These are phyloP conservation scores for Agonopterix heracliana DNA, from an alignment of 2,888 invertebrate species.

Conservation along the genomic window DNA sequence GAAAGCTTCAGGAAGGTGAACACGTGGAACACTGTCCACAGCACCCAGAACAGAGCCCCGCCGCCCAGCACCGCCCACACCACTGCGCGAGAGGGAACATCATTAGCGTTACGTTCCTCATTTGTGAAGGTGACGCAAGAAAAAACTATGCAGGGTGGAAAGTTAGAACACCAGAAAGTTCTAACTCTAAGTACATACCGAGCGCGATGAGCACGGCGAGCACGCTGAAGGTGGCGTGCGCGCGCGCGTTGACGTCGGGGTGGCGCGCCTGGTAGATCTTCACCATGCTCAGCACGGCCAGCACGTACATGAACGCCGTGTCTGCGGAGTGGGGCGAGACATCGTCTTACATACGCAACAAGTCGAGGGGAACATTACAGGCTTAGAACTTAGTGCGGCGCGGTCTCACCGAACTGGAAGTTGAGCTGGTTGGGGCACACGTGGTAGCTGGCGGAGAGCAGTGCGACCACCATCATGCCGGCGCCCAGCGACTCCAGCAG, in stretches of 20 bases:
- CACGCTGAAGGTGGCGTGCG: conserved; percentile 86
- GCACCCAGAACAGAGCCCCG: conserved; percentile 82
- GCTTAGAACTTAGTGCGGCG: no score
- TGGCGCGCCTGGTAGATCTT: conserved; percentile 93
- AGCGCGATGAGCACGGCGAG: conserved; percentile 85
- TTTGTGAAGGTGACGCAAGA: no score
- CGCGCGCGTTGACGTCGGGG: conserved; percentile 92
- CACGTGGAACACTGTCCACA: conserved; percentile 84
- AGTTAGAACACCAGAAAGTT: no score
- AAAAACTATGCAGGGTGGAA: no score
- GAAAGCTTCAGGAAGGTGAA: conserved; percentile 81
- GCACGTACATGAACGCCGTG: conserved; percentile 95
- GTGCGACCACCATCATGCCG: conserved; percentile 90
- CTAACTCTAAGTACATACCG: conserved; percentile 65
- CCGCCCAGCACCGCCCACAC: conserved; percentile 83
- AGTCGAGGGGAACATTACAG: no score
- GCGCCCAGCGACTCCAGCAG: conserved; percentile 91
- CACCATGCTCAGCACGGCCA: conserved; percentile 89
- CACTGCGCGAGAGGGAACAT: conserved; percentile 49
- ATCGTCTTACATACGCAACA: no score
- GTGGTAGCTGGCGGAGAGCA: conserved; percentile 92
- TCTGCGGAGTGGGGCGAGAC: conserved; percentile 75
- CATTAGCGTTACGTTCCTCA: no score
- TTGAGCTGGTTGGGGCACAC: conserved; percentile 92
- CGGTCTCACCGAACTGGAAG: conserved; percentile 94